Conservation (phyloP, 2,113 vertebrate species). For the Axis porcinus region DNA sequence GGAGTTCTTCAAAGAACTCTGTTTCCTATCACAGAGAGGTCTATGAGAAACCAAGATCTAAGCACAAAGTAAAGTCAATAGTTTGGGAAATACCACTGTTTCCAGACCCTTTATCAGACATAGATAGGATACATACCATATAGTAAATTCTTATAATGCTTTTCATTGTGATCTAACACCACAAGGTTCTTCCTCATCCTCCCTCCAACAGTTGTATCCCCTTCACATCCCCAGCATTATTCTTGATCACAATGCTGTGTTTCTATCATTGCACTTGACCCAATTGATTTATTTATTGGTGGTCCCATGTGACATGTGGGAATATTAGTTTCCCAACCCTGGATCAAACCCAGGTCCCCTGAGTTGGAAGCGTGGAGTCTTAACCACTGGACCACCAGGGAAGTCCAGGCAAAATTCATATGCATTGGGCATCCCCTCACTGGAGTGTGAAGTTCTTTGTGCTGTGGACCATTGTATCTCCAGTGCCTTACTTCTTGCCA, state of each 20-base stretch:
- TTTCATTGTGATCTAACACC: not conserved
- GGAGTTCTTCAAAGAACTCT: not conserved
- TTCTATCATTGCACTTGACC: not conserved
- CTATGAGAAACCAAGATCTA: not conserved
- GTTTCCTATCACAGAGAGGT: not conserved
- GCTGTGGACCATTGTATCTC: not conserved
- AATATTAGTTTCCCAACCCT: not conserved
- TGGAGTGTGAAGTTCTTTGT: not conserved
- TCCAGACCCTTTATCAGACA: not conserved
- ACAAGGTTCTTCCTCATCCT: not conserved
- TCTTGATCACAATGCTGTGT: not conserved
- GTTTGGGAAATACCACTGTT: not conserved
- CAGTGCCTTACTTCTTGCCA: not conserved
- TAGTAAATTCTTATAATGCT: not conserved
- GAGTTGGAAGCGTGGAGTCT: not conserved
- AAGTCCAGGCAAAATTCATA: not conserved
- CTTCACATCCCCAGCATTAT: not conserved
- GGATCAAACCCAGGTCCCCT: not conserved
- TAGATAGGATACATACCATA: not conserved
- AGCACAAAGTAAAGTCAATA: not conserved
- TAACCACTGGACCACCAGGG: not conserved
- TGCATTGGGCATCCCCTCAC: not conserved
- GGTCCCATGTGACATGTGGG: not conserved
- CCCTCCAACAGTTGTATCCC: not conserved
- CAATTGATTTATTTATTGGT: not conserved